Percentiles rank a stretch among this genome's conserved stretches.
These are phyloP conservation scores for Procavia capensis DNA, from an alignment of 2,113 vertebrate species.

Conservation along the genomic window DNA sequence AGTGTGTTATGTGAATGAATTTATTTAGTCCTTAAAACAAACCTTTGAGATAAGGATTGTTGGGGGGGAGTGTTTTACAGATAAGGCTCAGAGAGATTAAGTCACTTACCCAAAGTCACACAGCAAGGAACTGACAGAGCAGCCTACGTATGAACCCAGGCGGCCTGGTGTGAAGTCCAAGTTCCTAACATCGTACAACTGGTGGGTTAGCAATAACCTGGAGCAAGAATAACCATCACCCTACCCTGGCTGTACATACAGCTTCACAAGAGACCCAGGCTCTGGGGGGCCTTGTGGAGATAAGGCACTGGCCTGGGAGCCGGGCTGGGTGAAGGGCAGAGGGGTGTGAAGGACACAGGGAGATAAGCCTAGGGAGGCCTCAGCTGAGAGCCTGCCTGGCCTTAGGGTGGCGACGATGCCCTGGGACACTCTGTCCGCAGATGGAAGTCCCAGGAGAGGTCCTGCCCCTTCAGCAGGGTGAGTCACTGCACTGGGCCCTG, in stretches of 20 bases:
- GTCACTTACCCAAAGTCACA: neutral
- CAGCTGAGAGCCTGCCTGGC: neutral
- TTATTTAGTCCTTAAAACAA: neutral
- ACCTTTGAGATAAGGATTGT: neutral
- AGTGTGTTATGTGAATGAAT: neutral
- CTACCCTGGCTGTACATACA: fast-evolving
- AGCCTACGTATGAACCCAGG: neutral
- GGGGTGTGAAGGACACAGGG: neutral
- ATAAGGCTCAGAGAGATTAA: too few species aligned
- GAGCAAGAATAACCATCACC: neutral
- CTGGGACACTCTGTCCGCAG: neutral
- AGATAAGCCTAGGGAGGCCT: neutral
- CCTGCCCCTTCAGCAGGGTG: constrained; percentile 34
- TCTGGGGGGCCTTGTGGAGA: too few species aligned
- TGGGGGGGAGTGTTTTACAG: too few species aligned
- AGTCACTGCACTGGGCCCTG: constrained; percentile 61
- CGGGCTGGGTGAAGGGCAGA: neutral
- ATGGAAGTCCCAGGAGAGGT: constrained; percentile 29
- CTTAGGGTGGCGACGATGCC: neutral
- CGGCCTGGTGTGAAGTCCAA: neutral
- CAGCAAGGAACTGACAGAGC: neutral
- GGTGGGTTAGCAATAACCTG: neutral
- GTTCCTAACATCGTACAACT: neutral
- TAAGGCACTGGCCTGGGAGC: neutral
- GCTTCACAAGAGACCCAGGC: neutral